phyloP scores from a whole-genome alignment of 1,140 invertebrate genomes.

The Tachypleus tridentatus region DNA sequence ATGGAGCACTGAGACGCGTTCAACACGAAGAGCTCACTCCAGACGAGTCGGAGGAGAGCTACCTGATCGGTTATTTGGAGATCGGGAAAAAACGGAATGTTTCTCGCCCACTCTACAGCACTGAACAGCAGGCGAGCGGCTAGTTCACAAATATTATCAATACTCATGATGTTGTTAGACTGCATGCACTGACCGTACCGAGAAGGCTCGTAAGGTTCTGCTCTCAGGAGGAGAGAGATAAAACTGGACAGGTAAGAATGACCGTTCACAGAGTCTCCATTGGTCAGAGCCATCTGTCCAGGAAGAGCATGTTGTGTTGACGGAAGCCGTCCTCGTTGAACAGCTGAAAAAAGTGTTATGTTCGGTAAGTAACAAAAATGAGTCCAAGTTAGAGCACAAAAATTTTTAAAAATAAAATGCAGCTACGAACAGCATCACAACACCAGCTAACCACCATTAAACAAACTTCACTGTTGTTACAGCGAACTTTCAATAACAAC shows the following conservation, averaged over 20 bases:
- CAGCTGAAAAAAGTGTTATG: slow-evolving; percentile 49
- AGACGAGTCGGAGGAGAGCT: slow-evolving; percentile 78
- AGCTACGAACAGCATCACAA: too few relatives aligned
- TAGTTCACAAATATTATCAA: slow-evolving; percentile 94
- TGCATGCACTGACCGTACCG: slow-evolving; percentile 50
- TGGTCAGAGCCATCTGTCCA: slow-evolving; percentile 46
- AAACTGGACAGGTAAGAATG: slow-evolving; percentile 90
- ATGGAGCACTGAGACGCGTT: slow-evolving; percentile 96
- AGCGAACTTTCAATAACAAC: too few relatives aligned
- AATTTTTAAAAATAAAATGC: too few relatives aligned
- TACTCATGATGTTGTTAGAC: slow-evolving; percentile 36
- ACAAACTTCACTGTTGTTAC: too few relatives aligned
- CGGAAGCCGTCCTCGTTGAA: slow-evolving; percentile 87
- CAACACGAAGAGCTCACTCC: slow-evolving; percentile 93
- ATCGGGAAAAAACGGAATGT: slow-evolving; percentile 94
- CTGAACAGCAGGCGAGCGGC: slow-evolving; percentile 87
- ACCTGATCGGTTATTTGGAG: slow-evolving; percentile 73
- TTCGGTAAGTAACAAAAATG: too few relatives aligned
- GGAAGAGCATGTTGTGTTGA: slow-evolving; percentile 21
- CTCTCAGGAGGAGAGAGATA: slow-evolving; percentile 82
- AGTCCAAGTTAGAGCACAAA: too few relatives aligned
- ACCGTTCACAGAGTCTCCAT: slow-evolving; percentile 43
- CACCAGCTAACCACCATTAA: too few relatives aligned
- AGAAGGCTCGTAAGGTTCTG: slow-evolving; percentile 89
- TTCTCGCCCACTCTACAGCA: slow-evolving; percentile 92